A percentile compares a stretch with the other conserved stretches of the same genome.
Evolutionary conservation across 2,113 vertebrate genomes (phyloP).

Genomic region (Corvus hawaiiensis): DNA sequence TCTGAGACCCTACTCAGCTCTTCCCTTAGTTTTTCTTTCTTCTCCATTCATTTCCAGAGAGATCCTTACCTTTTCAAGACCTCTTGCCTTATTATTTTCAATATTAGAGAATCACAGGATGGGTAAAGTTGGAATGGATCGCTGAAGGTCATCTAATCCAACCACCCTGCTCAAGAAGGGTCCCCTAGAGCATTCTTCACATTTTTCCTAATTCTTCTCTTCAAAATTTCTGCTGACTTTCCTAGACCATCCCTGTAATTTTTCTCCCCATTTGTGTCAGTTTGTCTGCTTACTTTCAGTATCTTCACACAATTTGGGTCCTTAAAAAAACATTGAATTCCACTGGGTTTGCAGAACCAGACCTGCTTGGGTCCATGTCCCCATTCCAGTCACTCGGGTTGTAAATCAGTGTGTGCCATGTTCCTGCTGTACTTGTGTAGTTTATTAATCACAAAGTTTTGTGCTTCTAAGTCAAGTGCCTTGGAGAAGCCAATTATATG

Average conservation of each 20-base stretch:
- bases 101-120: not conserved
- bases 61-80: not conserved
- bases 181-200: not conserved
- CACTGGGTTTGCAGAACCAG: not conserved
- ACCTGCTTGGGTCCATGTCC: not conserved
- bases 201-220: not conserved
- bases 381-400: not conserved
- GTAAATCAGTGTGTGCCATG: not conserved
- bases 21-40: not conserved
- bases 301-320: not conserved
- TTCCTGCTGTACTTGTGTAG: not conserved
- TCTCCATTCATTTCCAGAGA: not conserved
- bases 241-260: not conserved
- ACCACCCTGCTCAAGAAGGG: not conserved
- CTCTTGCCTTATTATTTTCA: not conserved
- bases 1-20: not conserved
- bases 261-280: not conserved
- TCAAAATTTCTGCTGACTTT: not conserved
- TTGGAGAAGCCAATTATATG: conserved; percentile 20
- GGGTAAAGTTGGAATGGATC: not conserved
- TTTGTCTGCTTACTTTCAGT: not conserved
- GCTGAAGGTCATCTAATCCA: not conserved
- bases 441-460: conserved; percentile 17
- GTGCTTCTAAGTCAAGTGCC: not conserved
- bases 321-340: not conserved